Conservation (phyloP, 37 sponge, comb jelly and placozoan species). For the Tethya wilhelma region DNA sequence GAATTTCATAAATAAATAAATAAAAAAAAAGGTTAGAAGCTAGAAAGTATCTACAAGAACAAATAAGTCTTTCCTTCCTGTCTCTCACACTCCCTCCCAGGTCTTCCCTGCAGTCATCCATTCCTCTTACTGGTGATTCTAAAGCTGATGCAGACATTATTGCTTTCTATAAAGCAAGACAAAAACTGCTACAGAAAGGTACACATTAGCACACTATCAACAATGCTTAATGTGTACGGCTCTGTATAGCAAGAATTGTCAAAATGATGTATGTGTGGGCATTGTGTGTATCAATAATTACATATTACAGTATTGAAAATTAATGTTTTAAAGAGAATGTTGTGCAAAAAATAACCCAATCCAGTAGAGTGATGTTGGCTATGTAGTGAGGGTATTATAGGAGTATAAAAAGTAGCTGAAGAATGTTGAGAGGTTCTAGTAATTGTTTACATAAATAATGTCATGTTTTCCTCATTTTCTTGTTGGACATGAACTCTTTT, state of each 20-base stretch:
- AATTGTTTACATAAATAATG: too few species aligned
- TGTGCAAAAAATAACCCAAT: neutral
- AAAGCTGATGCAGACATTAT: constrained; percentile 93
- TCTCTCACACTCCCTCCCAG: too few species aligned
- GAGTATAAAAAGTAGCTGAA: too few species aligned
- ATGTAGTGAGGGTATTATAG: too few species aligned
- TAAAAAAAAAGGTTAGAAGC: too few species aligned
- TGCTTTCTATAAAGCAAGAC: constrained; percentile 91
- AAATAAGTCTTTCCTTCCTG: too few species aligned
- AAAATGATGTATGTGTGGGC: neutral
- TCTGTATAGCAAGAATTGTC: too few species aligned
- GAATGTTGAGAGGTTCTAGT: too few species aligned
- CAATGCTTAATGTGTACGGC: too few species aligned
- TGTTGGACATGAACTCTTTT: constrained; percentile 58
- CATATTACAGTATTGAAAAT: neutral
- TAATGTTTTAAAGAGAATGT: neutral
- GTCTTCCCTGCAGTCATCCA: constrained; percentile 9
- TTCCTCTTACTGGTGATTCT: constrained; percentile 87
- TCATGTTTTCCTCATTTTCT: constrained; percentile 68
- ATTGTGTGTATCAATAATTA: neutral
- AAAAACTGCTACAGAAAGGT: constrained; percentile 68
- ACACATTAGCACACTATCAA: neutral
- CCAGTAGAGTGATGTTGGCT: too few species aligned
- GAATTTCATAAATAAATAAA: too few species aligned
- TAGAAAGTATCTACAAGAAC: too few species aligned